Percentiles rank a stretch among this genome's conserved stretches.
Conservation (phyloP, 2,113 vertebrate species). For the Ondatra zibethicus region DNA sequence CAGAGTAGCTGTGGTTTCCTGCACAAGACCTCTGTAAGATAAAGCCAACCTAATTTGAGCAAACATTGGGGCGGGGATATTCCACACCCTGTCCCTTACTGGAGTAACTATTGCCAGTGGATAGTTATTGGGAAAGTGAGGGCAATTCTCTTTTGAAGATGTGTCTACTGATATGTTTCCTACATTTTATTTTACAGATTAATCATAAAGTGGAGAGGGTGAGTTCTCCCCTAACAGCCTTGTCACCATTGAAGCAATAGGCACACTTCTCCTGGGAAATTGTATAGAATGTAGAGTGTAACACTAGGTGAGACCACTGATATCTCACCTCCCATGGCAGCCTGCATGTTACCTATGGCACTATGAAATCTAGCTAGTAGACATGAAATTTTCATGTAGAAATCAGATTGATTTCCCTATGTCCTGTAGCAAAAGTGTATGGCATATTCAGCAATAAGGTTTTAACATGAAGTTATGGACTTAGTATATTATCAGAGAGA, state of each 20-base stretch:
- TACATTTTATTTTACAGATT: background rate
- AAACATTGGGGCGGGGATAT: too few relatives aligned
- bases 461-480: background rate
- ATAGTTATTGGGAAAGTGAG: background rate
- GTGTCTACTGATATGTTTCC: background rate
- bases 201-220: background rate
- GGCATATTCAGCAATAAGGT: background rate
- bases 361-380: background rate
- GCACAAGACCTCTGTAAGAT: background rate
- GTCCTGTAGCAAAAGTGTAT: background rate
- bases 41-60: background rate
- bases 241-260: background rate
- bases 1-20: too few relatives aligned
- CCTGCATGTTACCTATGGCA: too few relatives aligned
- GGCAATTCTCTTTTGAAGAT: background rate
- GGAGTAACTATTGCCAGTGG: background rate
- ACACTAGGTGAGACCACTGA: background rate
- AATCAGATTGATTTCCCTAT: background rate
- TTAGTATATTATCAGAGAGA: background rate
- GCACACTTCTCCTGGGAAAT: background rate
- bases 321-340: background rate
- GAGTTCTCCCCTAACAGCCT: background rate
- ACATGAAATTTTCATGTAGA: background rate
- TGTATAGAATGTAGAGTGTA: background rate
- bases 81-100: background rate